phyloP scores from a whole-genome alignment of 2,797 vertebrate genomes.

The Clamator glandarius region DNA sequence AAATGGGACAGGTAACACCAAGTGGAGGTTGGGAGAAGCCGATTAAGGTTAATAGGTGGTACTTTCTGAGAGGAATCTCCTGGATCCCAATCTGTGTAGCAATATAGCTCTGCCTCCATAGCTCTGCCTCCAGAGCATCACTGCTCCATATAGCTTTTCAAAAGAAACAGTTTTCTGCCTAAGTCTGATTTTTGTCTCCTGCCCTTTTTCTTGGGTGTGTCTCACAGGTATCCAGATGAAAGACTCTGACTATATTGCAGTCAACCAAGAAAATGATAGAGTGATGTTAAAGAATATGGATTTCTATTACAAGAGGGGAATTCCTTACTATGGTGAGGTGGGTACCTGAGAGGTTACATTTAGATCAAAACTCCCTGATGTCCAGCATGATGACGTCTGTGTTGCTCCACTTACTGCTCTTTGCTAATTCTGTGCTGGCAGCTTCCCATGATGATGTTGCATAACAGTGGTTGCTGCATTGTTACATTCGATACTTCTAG shows the following conservation, averaged over 20 bases:
- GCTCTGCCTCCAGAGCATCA: neutral
- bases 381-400: neutral
- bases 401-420: neutral
- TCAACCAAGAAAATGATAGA: neutral
- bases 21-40: neutral
- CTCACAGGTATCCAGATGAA: slow-evolving; percentile 63
- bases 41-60: neutral
- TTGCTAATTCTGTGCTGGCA: neutral
- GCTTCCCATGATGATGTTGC: neutral
- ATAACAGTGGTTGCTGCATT: neutral
- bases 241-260: neutral
- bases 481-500: neutral
- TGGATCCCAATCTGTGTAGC: neutral
- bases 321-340: slow-evolving; percentile 69
- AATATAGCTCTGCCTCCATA: neutral
- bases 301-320: slow-evolving; percentile 63
- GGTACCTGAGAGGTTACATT: neutral
- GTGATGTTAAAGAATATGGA: slow-evolving; percentile 62
- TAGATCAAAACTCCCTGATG: neutral
- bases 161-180: neutral
- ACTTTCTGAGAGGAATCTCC: neutral
- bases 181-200: neutral
- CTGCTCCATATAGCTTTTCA: neutral
- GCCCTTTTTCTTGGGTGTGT: neutral
- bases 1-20: slow-evolving; percentile 65